phyloP scores from a whole-genome alignment of 2,797 vertebrate genomes.

The Malacoraja senta region DNA sequence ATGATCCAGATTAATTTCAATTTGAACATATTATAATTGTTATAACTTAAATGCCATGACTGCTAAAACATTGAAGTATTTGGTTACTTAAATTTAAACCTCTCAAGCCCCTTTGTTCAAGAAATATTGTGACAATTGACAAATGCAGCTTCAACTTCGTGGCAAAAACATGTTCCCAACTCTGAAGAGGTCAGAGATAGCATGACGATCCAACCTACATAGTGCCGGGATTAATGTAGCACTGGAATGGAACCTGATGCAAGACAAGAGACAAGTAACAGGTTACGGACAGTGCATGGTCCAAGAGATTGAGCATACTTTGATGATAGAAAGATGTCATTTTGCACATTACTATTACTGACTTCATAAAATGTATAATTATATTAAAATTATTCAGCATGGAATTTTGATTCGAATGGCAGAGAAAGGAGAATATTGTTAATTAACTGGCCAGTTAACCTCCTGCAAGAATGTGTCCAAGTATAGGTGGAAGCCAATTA shows the following conservation, averaged over 20 bases:
- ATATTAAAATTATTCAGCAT: background rate
- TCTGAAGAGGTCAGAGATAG: background rate
- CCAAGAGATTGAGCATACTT: background rate
- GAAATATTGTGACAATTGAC: background rate
- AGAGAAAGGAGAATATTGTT: background rate
- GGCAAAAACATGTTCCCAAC: constrained; percentile 21
- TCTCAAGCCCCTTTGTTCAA: background rate
- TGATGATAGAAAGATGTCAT: background rate
- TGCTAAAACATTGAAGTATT: background rate
- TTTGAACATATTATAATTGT: no score
- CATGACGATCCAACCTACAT: background rate
- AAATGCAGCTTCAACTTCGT: background rate
- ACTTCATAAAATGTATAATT: background rate
- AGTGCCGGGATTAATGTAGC: constrained; percentile 34
- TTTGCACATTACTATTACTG: background rate
- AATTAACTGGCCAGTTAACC: background rate
- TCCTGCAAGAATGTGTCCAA: background rate
- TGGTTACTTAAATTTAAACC: background rate
- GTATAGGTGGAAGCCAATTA: background rate
- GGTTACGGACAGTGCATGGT: constrained; percentile 15
- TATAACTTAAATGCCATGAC: background rate
- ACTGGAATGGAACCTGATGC: constrained; percentile 37
- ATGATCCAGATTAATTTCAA: background rate
- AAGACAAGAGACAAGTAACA: background rate
- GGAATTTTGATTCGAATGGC: background rate